Evolutionary conservation across 1,140 invertebrate genomes (phyloP).

Genomic region (Saccostrea cuccullata): DNA sequence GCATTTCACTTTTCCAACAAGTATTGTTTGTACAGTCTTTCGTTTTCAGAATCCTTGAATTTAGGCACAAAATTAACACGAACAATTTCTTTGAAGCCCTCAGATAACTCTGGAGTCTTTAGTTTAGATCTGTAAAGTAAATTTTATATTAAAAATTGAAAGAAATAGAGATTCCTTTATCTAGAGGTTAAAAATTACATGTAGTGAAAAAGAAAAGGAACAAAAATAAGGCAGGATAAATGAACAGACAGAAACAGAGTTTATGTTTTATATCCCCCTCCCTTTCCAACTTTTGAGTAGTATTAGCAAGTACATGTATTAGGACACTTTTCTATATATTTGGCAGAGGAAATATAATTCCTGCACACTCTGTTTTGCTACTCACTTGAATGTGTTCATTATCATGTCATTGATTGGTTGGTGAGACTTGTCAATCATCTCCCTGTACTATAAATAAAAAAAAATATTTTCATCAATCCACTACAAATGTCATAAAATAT

Average conservation of each 20-base stretch:
- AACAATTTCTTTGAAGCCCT: conserved; percentile 91
- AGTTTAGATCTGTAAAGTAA: conserved; percentile 85
- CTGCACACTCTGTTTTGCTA: conserved; percentile 70
- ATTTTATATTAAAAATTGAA: neutral
- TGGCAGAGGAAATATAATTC: no score
- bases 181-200: neutral
- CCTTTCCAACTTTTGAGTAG: no score
- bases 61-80: conserved; percentile 89
- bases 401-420: conserved; percentile 85
- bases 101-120: conserved; percentile 84
- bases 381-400: conserved; percentile 88
- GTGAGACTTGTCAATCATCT: conserved; percentile 85
- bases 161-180: neutral
- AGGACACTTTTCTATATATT: no score
- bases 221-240: no score
- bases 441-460: conserved; percentile 84
- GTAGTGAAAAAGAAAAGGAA: neutral
- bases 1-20: conserved; percentile 81
- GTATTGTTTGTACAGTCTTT: conserved; percentile 90
- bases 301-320: no score
- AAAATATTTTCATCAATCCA: neutral
- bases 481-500: neutral
- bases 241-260: no score
- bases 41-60: conserved; percentile 85
- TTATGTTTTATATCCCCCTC: no score